phyloP scores from a whole-genome alignment of 1,140 invertebrate genomes.

The Cydia amplana region DNA sequence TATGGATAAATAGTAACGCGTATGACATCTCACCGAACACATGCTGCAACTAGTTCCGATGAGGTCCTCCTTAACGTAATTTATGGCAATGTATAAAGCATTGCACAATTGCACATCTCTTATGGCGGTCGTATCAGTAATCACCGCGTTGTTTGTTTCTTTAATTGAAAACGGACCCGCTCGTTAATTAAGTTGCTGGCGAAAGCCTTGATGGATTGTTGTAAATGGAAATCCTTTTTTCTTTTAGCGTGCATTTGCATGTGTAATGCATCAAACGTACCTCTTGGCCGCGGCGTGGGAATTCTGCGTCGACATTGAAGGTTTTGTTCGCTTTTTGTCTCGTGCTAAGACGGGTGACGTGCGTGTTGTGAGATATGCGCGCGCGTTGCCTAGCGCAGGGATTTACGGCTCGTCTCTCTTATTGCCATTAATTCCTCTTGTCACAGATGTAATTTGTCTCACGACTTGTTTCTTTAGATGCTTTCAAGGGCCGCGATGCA shows the following conservation, averaged over 20 bases:
- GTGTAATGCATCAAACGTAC: slow-evolving; percentile 61
- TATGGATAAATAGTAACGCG: too few relatives aligned
- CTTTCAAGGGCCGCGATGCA: background rate
- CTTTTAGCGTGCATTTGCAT: slow-evolving; percentile 59
- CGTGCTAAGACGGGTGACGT: slow-evolving; percentile 43
- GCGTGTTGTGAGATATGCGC: slow-evolving; percentile 27
- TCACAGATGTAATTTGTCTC: slow-evolving; percentile 25
- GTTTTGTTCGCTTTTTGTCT: slow-evolving; percentile 50
- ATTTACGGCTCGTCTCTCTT: slow-evolving; percentile 27
- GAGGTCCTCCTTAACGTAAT: too few relatives aligned
- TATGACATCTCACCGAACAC: too few relatives aligned
- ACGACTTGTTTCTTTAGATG: slow-evolving; percentile 20
- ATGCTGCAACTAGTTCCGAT: too few relatives aligned
- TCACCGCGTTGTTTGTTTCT: slow-evolving; percentile 64
- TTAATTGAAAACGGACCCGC: slow-evolving; percentile 63
- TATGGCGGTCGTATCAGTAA: slow-evolving; percentile 44
- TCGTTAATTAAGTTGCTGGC: slow-evolving; percentile 66
- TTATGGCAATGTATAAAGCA: background rate
- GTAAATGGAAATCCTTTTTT: slow-evolving; percentile 61
- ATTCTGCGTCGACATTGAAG: slow-evolving; percentile 48
- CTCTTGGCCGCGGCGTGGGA: slow-evolving; percentile 53
- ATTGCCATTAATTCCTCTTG: slow-evolving; percentile 32
- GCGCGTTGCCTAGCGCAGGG: slow-evolving; percentile 19
- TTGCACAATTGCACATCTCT: slow-evolving; percentile 21
- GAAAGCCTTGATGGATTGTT: slow-evolving; percentile 68